These are phyloP conservation scores for Anomalospiza imberbis DNA, from an alignment of 2,797 vertebrate species.

Conservation along the genomic window DNA sequence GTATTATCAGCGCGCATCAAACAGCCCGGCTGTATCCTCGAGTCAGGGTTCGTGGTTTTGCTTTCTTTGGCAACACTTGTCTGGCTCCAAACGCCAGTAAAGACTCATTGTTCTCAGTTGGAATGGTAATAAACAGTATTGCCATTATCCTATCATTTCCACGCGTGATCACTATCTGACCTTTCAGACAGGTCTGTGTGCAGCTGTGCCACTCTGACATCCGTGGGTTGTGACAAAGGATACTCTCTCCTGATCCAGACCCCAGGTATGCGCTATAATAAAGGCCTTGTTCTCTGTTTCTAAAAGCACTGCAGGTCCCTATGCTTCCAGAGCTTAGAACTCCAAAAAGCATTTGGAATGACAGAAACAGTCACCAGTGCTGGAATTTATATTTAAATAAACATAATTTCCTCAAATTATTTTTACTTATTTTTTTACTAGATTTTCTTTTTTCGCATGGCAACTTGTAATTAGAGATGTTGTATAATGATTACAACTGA, in stretches of 20 bases:
- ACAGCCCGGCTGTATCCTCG: neutral
- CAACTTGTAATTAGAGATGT: neutral
- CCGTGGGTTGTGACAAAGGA: neutral
- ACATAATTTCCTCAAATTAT: neutral
- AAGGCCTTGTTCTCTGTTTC: neutral
- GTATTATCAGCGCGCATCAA: neutral
- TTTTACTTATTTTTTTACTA: neutral
- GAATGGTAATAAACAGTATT: neutral
- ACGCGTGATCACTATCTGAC: neutral
- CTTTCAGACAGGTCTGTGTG: neutral
- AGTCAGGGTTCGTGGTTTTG: neutral
- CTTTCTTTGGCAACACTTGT: neutral
- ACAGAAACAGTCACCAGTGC: neutral
- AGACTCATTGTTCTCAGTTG: neutral
- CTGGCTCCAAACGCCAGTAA: neutral
- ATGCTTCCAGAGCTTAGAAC: neutral
- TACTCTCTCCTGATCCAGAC: neutral
- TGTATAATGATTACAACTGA: constrained; percentile 12
- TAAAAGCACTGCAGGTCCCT: neutral
- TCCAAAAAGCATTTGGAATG: neutral
- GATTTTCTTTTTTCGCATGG: neutral
- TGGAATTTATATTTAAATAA: neutral
- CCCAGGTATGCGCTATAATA: neutral
- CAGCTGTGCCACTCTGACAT: neutral
- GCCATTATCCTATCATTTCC: neutral